A percentile compares a stretch with the other conserved stretches of the same genome.
phyloP scores from a whole-genome alignment of 1,140 invertebrate species.

The Aphis gossypii region DNA sequence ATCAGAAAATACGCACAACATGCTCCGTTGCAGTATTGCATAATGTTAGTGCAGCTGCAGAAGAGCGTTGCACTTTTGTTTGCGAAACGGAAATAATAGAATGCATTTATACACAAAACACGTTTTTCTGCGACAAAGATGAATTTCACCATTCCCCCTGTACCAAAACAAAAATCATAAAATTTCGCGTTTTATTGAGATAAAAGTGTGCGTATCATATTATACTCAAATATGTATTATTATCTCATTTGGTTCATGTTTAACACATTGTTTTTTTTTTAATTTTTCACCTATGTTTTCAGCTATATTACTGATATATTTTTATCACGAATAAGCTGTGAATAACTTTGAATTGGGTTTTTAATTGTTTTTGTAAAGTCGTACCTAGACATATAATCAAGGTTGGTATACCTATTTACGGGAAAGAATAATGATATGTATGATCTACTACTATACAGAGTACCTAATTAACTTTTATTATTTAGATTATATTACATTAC shows the following conservation, averaged over 20 bases:
- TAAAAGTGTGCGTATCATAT: not conserved
- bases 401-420: not conserved
- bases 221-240: not conserved
- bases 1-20: not conserved
- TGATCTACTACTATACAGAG: not conserved
- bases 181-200: not conserved
- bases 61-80: not conserved
- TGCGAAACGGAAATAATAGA: not conserved
- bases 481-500: not conserved
- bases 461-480: not conserved
- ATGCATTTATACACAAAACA: not conserved
- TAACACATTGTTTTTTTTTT: not conserved
- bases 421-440: not conserved
- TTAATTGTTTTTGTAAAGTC: not conserved
- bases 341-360: not conserved
- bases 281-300: not conserved
- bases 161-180: not conserved
- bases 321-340: too few species aligned
- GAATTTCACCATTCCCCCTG: not conserved
- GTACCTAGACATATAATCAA: not conserved
- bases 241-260: not conserved
- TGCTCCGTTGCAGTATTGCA: not conserved
- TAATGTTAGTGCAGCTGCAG: not conserved
- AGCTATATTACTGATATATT: not conserved
- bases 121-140: not conserved